Conservation (phyloP, 2,113 vertebrate genomes). For the Butorides virescens region DNA sequence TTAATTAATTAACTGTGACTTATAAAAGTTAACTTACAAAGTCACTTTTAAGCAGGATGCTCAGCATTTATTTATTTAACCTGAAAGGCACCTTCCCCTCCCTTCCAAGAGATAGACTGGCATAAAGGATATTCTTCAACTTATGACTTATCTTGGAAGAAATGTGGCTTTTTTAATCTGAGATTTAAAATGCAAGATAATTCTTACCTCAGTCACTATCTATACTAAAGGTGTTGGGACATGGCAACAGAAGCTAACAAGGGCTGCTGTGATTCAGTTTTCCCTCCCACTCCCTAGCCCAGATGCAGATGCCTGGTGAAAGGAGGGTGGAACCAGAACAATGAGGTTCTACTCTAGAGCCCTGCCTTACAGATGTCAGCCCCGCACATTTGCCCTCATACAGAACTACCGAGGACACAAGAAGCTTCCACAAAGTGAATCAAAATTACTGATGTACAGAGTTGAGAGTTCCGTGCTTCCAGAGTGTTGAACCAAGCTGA, state of each 20-base stretch:
- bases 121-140: neutral
- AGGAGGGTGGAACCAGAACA: neutral
- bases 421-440: neutral
- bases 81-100: neutral
- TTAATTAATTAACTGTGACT: neutral
- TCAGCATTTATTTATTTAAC: neutral
- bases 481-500: neutral
- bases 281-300: neutral
- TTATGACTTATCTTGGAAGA: neutral
- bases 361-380: neutral
- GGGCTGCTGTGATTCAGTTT: neutral
- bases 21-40: neutral
- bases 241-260: neutral
- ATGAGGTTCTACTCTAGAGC: fast-evolving
- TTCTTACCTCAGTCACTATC: neutral
- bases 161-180: fast-evolving
- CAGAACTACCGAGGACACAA: neutral
- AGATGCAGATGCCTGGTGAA: neutral
- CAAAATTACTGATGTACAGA: neutral
- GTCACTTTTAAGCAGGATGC: neutral
- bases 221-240: neutral
- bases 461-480: neutral
- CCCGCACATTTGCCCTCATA: neutral
- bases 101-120: neutral
- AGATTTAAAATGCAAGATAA: neutral